Evolutionary conservation across 2,113 vertebrate species (phyloP).

Genomic region (Osmerus eperlanus): DNA sequence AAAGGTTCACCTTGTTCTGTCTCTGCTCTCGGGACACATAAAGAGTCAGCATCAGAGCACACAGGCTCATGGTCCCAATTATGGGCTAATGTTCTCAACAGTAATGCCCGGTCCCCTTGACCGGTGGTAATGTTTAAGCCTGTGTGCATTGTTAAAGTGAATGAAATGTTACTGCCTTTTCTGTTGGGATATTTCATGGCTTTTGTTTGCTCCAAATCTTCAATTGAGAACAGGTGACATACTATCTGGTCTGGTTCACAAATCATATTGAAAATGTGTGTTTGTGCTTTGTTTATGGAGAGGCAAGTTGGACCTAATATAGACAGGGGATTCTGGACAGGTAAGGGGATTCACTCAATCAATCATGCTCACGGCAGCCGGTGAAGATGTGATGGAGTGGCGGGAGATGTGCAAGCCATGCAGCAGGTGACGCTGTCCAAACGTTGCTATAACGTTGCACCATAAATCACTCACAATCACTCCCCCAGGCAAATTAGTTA

Average conservation of each 20-base stretch:
- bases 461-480: constrained; percentile 23
- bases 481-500: constrained; percentile 13
- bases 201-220: background rate
- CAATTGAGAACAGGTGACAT: background rate
- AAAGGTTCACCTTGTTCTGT: constrained; percentile 26
- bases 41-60: background rate
- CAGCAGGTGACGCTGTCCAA: background rate
- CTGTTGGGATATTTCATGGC: background rate
- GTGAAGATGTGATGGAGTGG: background rate
- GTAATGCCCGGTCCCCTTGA: background rate
- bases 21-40: background rate
- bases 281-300: background rate
- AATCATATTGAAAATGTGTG: background rate
- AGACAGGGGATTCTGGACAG: background rate
- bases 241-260: background rate
- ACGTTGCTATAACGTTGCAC: constrained; percentile 7
- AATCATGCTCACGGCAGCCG: constrained; percentile 2
- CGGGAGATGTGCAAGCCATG: background rate
- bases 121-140: background rate
- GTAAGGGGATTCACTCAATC: background rate
- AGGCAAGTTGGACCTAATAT: background rate
- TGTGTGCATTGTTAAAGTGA: background rate
- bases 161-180: background rate
- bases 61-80: background rate
- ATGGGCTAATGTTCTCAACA: background rate